Conservation (phyloP, 2,888 invertebrate species). For the Lasioglossum vierecki region DNA sequence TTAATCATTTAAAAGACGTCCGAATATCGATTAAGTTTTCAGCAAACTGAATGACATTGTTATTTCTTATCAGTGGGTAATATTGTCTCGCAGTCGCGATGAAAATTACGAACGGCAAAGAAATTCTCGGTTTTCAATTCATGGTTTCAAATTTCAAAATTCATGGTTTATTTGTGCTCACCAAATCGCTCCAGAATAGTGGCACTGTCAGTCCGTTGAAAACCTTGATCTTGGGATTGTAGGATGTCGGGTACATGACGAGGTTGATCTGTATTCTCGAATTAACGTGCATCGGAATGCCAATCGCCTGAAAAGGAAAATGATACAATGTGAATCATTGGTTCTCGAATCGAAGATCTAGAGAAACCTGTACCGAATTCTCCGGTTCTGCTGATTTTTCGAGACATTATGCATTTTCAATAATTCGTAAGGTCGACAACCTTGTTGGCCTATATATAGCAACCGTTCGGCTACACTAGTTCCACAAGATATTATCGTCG, state of each 20-base stretch:
- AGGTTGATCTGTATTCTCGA: slow-evolving; percentile 91
- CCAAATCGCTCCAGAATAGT: slow-evolving; percentile 90
- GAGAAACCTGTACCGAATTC: background rate
- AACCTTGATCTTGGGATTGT: slow-evolving; percentile 86
- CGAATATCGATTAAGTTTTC: background rate
- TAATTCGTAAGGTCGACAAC: background rate
- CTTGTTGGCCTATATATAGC: background rate
- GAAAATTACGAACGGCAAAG: background rate
- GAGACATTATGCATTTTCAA: background rate
- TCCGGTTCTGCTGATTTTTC: background rate
- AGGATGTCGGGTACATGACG: slow-evolving; percentile 87
- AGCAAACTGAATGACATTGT: background rate
- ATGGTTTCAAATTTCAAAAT: too few relatives aligned
- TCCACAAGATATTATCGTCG: slow-evolving; percentile 28
- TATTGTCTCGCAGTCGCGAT: background rate
- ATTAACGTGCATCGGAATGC: slow-evolving; percentile 87
- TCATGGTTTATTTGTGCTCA: slow-evolving; percentile 84
- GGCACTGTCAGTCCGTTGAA: slow-evolving; percentile 89
- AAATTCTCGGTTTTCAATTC: too few relatives aligned
- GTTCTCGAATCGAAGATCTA: background rate
- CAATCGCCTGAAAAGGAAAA: slow-evolving; percentile 85
- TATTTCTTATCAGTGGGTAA: background rate
- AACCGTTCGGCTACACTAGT: background rate
- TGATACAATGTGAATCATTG: background rate
- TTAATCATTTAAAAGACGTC: background rate